Evolutionary conservation across 2,888 invertebrate genomes (phyloP).

Genomic region (Ptychoptera albimana): DNA sequence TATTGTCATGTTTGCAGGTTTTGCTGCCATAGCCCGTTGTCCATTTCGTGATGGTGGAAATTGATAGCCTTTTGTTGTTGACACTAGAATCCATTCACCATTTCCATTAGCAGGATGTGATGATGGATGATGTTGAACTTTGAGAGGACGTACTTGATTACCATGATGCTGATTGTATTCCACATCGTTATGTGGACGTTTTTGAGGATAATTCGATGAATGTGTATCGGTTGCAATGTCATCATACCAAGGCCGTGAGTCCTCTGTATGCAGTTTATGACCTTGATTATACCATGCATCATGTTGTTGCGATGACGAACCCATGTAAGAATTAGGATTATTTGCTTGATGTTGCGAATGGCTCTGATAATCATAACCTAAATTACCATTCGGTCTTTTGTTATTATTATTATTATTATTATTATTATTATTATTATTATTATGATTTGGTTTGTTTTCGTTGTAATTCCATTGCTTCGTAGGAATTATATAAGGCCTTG

Average conservation of each 20-base stretch:
- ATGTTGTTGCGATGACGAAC: background rate
- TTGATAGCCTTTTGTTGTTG: conserved; percentile 61
- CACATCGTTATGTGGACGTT: conserved; percentile 8
- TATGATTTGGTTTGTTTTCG: conserved; percentile 1
- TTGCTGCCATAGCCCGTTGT: conserved; percentile 28
- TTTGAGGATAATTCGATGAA: conserved; percentile 35
- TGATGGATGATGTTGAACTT: conserved; percentile 27
- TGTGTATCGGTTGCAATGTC: conserved; percentile 40
- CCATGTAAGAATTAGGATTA: no score
- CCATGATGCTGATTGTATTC: conserved; percentile 5
- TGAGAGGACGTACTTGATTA: conserved; percentile 3
- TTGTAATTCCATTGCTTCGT: background rate
- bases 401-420: background rate
- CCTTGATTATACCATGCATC: conserved; percentile 3
- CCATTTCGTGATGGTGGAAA: conserved; percentile 25
- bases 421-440: background rate
- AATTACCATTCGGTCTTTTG: background rate
- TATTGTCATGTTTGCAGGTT: conserved; percentile 23
- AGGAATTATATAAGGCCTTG: no score
- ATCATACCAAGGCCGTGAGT: conserved; percentile 27
- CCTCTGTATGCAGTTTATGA: conserved; percentile 1
- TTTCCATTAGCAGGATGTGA: conserved; percentile 48
- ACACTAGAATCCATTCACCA: conserved; percentile 62
- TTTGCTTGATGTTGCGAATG: no score
- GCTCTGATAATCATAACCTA: conserved; percentile 7